A percentile compares a stretch with the other conserved stretches of the same genome.
Conservation (phyloP, 2,797 vertebrate genomes). For the Anguilla marmorata region DNA sequence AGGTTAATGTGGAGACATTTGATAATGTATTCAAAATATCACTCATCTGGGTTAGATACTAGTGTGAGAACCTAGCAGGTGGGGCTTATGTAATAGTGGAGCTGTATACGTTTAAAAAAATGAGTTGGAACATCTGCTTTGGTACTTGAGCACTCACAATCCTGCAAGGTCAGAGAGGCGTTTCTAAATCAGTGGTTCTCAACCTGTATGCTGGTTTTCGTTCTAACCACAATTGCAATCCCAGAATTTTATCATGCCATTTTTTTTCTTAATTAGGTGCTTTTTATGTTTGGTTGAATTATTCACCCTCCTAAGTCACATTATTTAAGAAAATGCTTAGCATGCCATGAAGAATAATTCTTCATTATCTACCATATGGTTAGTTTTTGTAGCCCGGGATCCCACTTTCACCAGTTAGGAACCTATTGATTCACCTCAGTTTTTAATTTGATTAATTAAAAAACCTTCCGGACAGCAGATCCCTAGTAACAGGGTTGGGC, state of each 20-base stretch:
- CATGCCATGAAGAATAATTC: background rate
- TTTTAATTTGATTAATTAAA: background rate
- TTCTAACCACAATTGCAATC: background rate
- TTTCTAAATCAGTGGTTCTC: background rate
- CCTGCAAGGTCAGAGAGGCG: background rate
- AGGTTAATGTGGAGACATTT: conserved; percentile 12
- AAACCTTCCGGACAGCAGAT: too few species aligned
- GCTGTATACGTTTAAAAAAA: conserved; percentile 24
- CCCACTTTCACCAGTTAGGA: background rate
- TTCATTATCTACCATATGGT: background rate
- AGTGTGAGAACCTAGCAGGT: conserved; percentile 62
- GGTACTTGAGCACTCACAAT: background rate
- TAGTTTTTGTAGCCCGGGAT: background rate
- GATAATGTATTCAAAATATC: conserved; percentile 63
- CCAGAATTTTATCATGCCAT: background rate
- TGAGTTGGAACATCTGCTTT: background rate
- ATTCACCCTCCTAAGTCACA: background rate
- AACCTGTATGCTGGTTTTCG: background rate
- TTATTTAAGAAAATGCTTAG: too few species aligned
- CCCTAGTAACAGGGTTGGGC: too few species aligned
- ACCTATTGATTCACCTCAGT: background rate
- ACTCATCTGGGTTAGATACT: conserved; percentile 36
- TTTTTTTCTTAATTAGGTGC: background rate
- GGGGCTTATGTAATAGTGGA: conserved; percentile 65
- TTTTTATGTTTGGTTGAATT: background rate